Percentiles rank a stretch among this genome's conserved stretches.
These are phyloP conservation scores for Chrysopa pallens DNA, from an alignment of 1,140 invertebrate genomes.

Conservation along the genomic window DNA sequence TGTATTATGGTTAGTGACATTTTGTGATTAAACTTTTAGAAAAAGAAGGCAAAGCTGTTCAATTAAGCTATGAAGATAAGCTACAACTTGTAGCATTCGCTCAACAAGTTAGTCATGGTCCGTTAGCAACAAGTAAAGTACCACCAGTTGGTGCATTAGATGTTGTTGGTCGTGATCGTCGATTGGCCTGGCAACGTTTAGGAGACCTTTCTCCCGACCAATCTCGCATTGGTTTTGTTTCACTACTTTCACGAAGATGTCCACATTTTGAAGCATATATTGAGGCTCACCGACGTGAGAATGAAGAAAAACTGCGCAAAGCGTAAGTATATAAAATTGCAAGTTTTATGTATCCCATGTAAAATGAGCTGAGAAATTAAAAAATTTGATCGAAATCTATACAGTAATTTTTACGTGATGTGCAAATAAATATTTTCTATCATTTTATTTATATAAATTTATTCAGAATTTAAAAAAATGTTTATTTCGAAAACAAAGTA, in stretches of 20 bases:
- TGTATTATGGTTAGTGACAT: neutral
- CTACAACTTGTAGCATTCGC: conserved; percentile 79
- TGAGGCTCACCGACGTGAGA: conserved; percentile 76
- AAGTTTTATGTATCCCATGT: too few species aligned
- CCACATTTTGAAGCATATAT: conserved; percentile 79
- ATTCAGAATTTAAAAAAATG: too few species aligned
- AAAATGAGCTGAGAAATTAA: too few species aligned
- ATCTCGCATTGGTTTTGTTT: conserved; percentile 83
- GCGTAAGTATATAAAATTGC: too few species aligned
- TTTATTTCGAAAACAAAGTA: too few species aligned
- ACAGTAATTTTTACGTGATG: too few species aligned
- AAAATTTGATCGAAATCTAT: too few species aligned
- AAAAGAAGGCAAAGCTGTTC: conserved; percentile 89
- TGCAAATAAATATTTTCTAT: too few species aligned
- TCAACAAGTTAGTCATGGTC: conserved; percentile 78
- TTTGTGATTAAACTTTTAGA: conserved; percentile 38
- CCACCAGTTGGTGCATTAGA: conserved; percentile 83
- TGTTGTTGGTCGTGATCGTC: conserved; percentile 83
- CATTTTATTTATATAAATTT: too few species aligned
- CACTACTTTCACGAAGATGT: conserved; percentile 71
- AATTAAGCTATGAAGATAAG: conserved; percentile 87
- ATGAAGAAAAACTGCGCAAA: conserved; percentile 39
- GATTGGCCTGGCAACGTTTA: conserved; percentile 82
- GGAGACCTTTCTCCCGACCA: conserved; percentile 69
- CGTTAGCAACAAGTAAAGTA: conserved; percentile 51